These are phyloP conservation scores for Pogonus chalceus DNA, from an alignment of 1,140 invertebrate genomes.

Conservation along the genomic window DNA sequence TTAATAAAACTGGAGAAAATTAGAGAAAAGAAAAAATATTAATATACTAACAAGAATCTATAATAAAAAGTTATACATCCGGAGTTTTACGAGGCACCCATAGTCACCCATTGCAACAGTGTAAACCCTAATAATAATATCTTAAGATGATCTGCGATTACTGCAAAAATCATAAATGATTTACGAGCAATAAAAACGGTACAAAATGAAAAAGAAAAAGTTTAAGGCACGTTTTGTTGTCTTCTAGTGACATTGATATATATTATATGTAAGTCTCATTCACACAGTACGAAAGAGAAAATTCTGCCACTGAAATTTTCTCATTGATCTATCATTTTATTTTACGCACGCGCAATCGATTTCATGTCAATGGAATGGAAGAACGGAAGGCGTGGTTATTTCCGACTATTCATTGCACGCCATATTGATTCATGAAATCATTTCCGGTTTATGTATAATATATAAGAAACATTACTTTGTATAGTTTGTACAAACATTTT, in stretches of 20 bases:
- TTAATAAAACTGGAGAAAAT: too few species aligned
- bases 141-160: not conserved
- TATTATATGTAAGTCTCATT: not conserved
- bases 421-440: constrained; percentile 1
- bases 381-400: not conserved
- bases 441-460: too few species aligned
- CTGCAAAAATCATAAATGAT: not conserved
- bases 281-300: not conserved
- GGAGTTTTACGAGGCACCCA: too few species aligned
- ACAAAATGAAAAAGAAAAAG: too few species aligned
- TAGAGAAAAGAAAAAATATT: too few species aligned
- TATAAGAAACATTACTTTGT: too few species aligned
- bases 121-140: too few species aligned
- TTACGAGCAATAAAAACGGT: not conserved
- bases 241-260: constrained; percentile 2
- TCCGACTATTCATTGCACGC: not conserved
- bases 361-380: not conserved
- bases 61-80: too few species aligned
- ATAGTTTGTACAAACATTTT: too few species aligned
- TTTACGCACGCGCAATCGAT: not conserved
- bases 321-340: not conserved
- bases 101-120: too few species aligned
- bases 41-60: too few species aligned
- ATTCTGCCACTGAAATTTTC: not conserved
- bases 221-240: too few species aligned